Percentiles rank a stretch among this genome's conserved stretches.
These are phyloP conservation scores for Beris morrisii DNA, from an alignment of 2,888 invertebrate species.

Conservation along the genomic window DNA sequence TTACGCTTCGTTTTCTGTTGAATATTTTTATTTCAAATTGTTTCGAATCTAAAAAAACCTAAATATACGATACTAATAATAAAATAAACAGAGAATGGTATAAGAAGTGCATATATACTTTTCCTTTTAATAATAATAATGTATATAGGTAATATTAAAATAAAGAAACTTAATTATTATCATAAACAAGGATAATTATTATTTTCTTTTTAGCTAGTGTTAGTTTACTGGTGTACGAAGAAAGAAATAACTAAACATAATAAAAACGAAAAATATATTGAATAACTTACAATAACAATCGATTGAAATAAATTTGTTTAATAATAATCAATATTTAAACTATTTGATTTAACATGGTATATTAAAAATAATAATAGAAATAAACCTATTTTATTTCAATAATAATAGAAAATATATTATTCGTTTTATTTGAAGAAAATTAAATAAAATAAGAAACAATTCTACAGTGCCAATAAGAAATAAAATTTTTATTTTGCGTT, in stretches of 20 bases:
- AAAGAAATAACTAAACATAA: too few relatives aligned
- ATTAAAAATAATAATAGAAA: constrained; percentile 12
- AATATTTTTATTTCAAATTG: constrained; percentile 34
- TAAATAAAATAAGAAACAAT: not conserved
- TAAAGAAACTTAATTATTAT: constrained; percentile 3
- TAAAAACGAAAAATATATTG: constrained; percentile 18
- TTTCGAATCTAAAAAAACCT: constrained; percentile 36
- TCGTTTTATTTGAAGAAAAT: constrained; percentile 20
- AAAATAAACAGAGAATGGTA: constrained; percentile 28
- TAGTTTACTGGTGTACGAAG: too few relatives aligned
- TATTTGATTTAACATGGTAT: not conserved
- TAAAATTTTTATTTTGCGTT: not conserved
- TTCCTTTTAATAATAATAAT: constrained; percentile 30
- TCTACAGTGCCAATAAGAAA: not conserved
- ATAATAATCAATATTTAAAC: constrained; percentile 4
- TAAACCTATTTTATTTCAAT: constrained; percentile 6
- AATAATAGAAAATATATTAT: constrained; percentile 31
- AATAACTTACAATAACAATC: constrained; percentile 37
- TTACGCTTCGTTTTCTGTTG: too few relatives aligned
- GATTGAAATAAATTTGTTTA: constrained; percentile 9
- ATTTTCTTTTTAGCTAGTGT: constrained; percentile 1
- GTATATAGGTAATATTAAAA: constrained; percentile 26
- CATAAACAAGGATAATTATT: constrained; percentile 24
- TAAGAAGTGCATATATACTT: constrained; percentile 29
- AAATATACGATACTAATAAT: not conserved